Conservation (phyloP, 1,140 invertebrate species). For the Cotesia chilonis region DNA sequence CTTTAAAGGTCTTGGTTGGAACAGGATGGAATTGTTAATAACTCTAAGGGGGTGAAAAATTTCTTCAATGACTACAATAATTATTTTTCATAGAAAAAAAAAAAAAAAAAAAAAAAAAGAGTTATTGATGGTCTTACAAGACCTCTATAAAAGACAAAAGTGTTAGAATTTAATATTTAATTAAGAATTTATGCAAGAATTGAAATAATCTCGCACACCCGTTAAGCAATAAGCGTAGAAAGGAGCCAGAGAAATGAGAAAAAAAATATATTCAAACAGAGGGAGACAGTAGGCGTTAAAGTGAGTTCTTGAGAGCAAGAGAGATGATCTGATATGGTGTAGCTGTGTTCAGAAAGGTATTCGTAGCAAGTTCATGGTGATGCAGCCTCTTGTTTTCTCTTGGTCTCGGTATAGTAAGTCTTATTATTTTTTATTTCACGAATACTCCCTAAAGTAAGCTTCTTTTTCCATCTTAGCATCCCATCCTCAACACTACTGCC, state of each 20-base stretch:
- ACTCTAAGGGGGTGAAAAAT: too few species aligned
- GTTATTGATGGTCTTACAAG: too few species aligned
- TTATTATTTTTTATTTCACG: slow-evolving; percentile 20
- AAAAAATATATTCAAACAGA: slow-evolving; percentile 13
- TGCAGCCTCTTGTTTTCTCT: slow-evolving; percentile 44
- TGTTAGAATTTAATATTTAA: slow-evolving; percentile 6
- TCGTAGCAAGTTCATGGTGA: slow-evolving; percentile 56
- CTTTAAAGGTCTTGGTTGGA: too few species aligned
- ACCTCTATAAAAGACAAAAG: neutral
- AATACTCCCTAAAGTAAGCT: slow-evolving; percentile 7
- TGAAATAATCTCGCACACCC: slow-evolving; percentile 42
- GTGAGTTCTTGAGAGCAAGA: slow-evolving; percentile 27
- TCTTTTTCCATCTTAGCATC: slow-evolving; percentile 28
- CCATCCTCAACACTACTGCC: slow-evolving; percentile 30
- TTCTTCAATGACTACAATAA: too few species aligned
- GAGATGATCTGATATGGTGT: neutral
- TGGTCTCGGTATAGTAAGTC: slow-evolving; percentile 24
- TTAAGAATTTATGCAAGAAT: slow-evolving; percentile 12
- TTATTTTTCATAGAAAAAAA: too few species aligned
- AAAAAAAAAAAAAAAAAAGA: too few species aligned
- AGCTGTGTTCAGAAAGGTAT: slow-evolving; percentile 45
- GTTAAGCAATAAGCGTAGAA: slow-evolving; percentile 45
- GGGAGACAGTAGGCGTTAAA: slow-evolving; percentile 15
- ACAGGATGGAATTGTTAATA: too few species aligned
- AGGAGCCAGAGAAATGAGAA: slow-evolving; percentile 8